Percentiles rank a stretch among this genome's conserved stretches.
Conservation (phyloP, 2,113 vertebrate genomes). For the Cynocephalus volans region DNA sequence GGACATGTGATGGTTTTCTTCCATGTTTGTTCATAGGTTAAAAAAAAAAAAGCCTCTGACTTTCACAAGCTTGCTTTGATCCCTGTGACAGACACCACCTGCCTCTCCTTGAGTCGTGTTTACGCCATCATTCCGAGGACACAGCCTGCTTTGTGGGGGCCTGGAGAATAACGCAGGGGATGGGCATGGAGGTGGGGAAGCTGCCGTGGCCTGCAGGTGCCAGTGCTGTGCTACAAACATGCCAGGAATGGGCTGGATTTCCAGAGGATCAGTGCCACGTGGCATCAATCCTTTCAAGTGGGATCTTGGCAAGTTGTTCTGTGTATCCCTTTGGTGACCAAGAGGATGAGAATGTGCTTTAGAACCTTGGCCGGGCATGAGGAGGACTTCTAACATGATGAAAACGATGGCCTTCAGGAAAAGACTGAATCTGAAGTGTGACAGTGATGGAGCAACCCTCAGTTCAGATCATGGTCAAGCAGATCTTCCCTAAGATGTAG, state of each 20-base stretch:
- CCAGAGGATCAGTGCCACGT: background rate
- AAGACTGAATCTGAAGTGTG: background rate
- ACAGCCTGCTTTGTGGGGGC: conserved; percentile 55
- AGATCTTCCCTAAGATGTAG: background rate
- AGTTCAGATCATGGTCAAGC: background rate
- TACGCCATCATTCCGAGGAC: conserved; percentile 71
- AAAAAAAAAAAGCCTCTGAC: conserved; percentile 52
- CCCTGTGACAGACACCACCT: conserved; percentile 38
- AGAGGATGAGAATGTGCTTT: background rate
- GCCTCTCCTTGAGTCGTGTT: conserved; percentile 58
- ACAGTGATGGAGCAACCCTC: background rate
- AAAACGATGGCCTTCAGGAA: background rate
- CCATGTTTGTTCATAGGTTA: background rate
- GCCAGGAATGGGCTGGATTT: conserved; percentile 54
- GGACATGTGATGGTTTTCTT: conserved; percentile 76
- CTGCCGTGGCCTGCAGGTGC: conserved; percentile 26
- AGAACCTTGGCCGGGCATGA: conserved; percentile 26
- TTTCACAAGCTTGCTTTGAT: conserved; percentile 49
- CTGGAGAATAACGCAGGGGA: conserved; percentile 40
- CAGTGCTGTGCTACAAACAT: conserved; percentile 5
- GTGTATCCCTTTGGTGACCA: background rate
- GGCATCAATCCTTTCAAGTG: background rate
- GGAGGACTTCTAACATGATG: conserved; percentile 24
- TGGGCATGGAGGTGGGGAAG: conserved; percentile 30
- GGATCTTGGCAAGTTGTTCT: conserved; percentile 47